Percentiles rank a stretch among this genome's conserved stretches.
Conservation (phyloP, 2,797 vertebrate genomes). For the Anniella stebbinsi region DNA sequence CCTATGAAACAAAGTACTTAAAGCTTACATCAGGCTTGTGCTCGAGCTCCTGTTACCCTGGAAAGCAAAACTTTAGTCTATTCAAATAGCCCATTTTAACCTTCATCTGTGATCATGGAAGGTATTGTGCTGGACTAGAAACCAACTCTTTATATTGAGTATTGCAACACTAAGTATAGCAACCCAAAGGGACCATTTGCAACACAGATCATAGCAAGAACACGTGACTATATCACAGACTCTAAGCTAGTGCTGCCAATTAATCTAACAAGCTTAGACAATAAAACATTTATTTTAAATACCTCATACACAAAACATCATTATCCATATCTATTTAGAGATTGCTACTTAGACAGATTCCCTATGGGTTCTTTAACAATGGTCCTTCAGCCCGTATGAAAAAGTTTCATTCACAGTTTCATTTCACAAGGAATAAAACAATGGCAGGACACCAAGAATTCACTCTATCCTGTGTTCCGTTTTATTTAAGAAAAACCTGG, state of each 20-base stretch:
- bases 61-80: constrained; percentile 1
- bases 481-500: not conserved
- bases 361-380: constrained; percentile 22
- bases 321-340: constrained; percentile 14
- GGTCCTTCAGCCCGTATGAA: constrained; percentile 33
- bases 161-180: not conserved
- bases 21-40: not conserved
- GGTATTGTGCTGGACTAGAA: constrained; percentile 5
- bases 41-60: not conserved
- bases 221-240: not conserved
- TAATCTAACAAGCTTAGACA: not conserved
- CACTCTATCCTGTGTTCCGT: not conserved
- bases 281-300: constrained; percentile 14
- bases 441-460: not conserved
- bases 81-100: not conserved
- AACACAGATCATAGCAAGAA: constrained; percentile 3
- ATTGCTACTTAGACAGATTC: constrained; percentile 34
- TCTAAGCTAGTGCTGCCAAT: not conserved
- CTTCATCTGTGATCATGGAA: not conserved
- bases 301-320: constrained; percentile 6
- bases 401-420: constrained; percentile 10
- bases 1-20: not conserved
- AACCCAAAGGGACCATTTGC: constrained; percentile 1
- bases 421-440: constrained; percentile 31
- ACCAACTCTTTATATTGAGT: not conserved